Evolutionary conservation across 2,797 vertebrate species (phyloP).

Genomic region (Nannoperca australis): DNA sequence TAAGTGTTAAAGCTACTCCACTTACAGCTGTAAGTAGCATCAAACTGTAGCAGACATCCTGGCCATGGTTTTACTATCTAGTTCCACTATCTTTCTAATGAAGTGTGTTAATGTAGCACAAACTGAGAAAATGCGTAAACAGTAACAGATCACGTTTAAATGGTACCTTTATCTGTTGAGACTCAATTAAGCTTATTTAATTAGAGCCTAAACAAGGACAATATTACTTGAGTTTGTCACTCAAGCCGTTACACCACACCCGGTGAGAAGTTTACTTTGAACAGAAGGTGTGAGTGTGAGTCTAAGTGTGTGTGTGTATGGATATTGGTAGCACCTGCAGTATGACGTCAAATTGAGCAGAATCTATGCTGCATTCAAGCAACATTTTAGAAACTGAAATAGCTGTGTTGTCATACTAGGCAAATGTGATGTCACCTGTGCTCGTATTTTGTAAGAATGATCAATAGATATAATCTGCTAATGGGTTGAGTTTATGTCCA

Average conservation of each 20-base stretch:
- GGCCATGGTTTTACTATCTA: constrained; percentile 15
- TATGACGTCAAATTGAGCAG: constrained; percentile 10
- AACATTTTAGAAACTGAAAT: constrained; percentile 39
- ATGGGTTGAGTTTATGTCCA: constrained; percentile 80
- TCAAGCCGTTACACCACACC: constrained; percentile 54
- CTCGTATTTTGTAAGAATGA: constrained; percentile 70
- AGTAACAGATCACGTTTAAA: constrained; percentile 67
- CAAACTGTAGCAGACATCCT: constrained; percentile 23
- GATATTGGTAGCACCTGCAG: constrained; percentile 12
- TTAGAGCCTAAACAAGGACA: constrained; percentile 68
- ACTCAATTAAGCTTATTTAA: constrained; percentile 77
- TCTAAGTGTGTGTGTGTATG: constrained; percentile 7
- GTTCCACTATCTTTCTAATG: constrained; percentile 38
- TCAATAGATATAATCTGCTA: constrained; percentile 85
- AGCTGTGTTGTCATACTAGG: constrained; percentile 53
- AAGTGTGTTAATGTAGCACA: constrained; percentile 33
- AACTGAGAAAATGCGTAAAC: constrained; percentile 64
- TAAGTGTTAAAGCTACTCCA: constrained; percentile 19
- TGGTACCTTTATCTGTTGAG: constrained; percentile 57
- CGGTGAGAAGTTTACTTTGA: constrained; percentile 23
- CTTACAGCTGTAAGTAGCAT: constrained; percentile 22
- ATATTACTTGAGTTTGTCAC: constrained; percentile 68
- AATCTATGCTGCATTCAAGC: constrained; percentile 47
- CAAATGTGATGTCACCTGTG: constrained; percentile 57
- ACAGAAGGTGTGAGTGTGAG: background rate